Evolutionary conservation across 2,888 invertebrate genomes (phyloP), one percentile per base, ranked within the genome.

Genomic region (Drosophila tripunctata): DNA sequence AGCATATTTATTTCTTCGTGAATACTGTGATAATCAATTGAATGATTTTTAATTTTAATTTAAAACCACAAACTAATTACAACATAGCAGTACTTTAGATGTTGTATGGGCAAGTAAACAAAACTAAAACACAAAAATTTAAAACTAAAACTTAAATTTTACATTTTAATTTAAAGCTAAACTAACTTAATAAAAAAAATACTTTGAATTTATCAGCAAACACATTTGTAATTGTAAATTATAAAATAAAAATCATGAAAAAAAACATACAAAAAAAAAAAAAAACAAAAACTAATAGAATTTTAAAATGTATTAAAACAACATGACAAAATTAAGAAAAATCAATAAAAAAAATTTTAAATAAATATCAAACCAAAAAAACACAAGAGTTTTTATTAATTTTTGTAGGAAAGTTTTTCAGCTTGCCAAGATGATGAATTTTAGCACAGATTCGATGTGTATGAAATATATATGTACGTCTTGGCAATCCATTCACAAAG

Each of bases 1-100:
- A 77, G 75, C 69, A 86, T 89, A 88, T 89, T 89, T 88, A 88
- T 90, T 84, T 71, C 80, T 88, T 82, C 83, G 78, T 89, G 81
- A 90, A 89, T 89, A 90, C 90, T 90, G 90, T 90, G 90, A 90
- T 90, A 90, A 89, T 86, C 87, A 87, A 87, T 89, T 80, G 67
- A 90, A 90, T 88, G 88, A 87, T 87, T 89, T 87, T 82, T 87
- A 89, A 69, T 89, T 83, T 75, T 75, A 75, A 83, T 79, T 56
- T 47, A 36, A n/a, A 55, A 70, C 51, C 12, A 22, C 30, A 54
- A 56, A 50, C 2, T 31, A 58, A 47, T 35, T 44, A 43, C 12
- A 31, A 36, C 40, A n/a, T 82, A 85, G 47, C 41, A 43, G 35
- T 83, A 79, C 36, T 57, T 63, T 80, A 40, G 65, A 80, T 78